Evolutionary conservation across 2,797 vertebrate genomes (phyloP).

Genomic region (Parambassis ranga): DNA sequence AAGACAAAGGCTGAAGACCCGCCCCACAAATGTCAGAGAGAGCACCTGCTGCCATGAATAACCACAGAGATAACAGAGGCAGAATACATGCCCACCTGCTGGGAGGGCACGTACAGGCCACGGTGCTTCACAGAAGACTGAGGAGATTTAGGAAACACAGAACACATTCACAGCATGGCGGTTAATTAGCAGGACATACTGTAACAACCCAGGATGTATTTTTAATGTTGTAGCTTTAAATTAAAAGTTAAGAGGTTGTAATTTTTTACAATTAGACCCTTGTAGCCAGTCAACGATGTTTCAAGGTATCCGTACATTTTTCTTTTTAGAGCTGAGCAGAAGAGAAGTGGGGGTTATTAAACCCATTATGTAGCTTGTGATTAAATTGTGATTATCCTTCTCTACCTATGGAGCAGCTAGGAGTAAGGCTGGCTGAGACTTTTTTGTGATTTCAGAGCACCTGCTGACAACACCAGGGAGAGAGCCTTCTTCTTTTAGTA

Average conservation of each 20-base stretch:
- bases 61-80: conserved; percentile 61
- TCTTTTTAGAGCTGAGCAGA: too few species aligned
- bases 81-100: conserved; percentile 67
- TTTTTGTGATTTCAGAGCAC: conserved; percentile 12
- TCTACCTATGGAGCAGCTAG: conserved; percentile 3
- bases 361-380: conserved; percentile 3
- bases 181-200: conserved; percentile 48
- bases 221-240: conserved; percentile 3
- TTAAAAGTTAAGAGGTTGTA: not conserved
- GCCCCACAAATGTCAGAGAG: conserved; percentile 72
- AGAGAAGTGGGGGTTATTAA: not conserved
- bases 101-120: conserved; percentile 62
- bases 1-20: conserved; percentile 74
- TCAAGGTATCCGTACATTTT: too few species aligned
- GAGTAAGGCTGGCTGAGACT: conserved; percentile 13
- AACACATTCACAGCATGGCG: conserved; percentile 38
- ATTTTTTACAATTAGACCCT: not conserved
- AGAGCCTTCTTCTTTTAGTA: not conserved
- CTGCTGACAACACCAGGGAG: conserved; percentile 7
- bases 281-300: too few species aligned
- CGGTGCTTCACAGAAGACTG: conserved; percentile 27
- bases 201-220: not conserved
- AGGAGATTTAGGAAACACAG: conserved; percentile 28
- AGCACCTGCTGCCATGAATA: conserved; percentile 75
- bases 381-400: not conserved